Conservation (phyloP, 2,113 vertebrate species). For the Eudyptes chrysolophus region DNA sequence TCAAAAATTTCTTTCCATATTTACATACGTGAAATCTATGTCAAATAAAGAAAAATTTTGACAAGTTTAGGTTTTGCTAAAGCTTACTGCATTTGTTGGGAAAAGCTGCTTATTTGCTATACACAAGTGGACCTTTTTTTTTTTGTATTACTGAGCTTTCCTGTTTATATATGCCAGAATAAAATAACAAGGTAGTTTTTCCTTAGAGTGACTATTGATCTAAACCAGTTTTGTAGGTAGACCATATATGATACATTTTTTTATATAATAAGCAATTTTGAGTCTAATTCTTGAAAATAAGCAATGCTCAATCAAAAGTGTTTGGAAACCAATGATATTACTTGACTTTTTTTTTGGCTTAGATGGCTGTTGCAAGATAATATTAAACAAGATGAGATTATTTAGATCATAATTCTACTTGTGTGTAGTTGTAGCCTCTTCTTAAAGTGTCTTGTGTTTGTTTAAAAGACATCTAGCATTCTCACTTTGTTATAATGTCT, state of each 20-base stretch:
- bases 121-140: background rate
- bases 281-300: background rate
- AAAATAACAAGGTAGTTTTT: background rate
- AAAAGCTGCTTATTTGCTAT: background rate
- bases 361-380: background rate
- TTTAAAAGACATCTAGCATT: background rate
- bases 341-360: background rate
- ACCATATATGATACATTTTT: fast-evolving
- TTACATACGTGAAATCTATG: background rate
- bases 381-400: background rate
- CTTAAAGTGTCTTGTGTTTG: background rate
- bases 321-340: background rate
- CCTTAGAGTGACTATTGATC: fast-evolving
- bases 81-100: background rate
- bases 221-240: background rate
- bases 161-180: background rate
- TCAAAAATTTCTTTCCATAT: background rate
- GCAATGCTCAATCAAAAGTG: background rate
- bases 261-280: background rate
- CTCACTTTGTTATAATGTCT: background rate
- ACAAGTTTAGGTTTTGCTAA: background rate
- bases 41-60: background rate
- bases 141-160: background rate
- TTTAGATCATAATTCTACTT: background rate
- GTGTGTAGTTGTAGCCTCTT: background rate